Percentiles rank a stretch among this genome's conserved stretches.
phyloP scores from a whole-genome alignment of 2,113 vertebrate genomes.

The Saccopteryx bilineata region DNA sequence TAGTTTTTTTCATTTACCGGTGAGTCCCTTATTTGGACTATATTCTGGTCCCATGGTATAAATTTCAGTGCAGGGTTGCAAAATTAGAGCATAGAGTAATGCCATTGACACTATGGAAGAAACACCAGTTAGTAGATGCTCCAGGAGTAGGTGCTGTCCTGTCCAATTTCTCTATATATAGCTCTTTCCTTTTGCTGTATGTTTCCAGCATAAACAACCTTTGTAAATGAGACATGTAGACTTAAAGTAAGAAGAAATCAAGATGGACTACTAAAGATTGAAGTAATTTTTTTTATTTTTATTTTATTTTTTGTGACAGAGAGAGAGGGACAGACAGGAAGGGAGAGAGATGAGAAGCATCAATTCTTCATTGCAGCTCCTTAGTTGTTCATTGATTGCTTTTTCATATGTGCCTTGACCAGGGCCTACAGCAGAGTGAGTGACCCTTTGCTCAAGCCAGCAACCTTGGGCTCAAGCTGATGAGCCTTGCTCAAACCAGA shows the following conservation, averaged over 20 bases:
- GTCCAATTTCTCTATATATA: neutral
- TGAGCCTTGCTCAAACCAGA: too few relatives aligned
- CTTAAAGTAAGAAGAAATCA: slow-evolving; percentile 54
- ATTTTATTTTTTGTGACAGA: neutral
- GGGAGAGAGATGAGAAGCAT: too few relatives aligned
- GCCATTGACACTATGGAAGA: neutral
- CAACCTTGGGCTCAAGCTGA: too few relatives aligned
- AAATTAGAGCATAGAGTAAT: neutral
- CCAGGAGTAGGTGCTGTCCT: neutral
- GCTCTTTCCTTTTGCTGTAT: neutral
- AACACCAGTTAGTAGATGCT: neutral
- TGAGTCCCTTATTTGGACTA: neutral
- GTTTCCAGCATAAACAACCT: neutral
- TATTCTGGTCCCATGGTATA: neutral
- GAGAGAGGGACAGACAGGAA: too few relatives aligned
- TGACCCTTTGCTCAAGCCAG: too few relatives aligned
- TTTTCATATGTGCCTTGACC: too few relatives aligned
- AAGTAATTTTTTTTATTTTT: neutral
- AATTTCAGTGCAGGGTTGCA: neutral
- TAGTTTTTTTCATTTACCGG: slow-evolving; percentile 9
- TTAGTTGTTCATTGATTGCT: too few relatives aligned
- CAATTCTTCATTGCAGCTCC: too few relatives aligned
- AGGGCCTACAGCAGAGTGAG: too few relatives aligned
- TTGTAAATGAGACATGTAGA: slow-evolving; percentile 14
- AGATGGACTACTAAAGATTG: neutral